Evolutionary conservation across 2,113 vertebrate genomes (phyloP), one percentile per base, ranked within the genome.

Genomic region (Cygnus buccinator): DNA sequence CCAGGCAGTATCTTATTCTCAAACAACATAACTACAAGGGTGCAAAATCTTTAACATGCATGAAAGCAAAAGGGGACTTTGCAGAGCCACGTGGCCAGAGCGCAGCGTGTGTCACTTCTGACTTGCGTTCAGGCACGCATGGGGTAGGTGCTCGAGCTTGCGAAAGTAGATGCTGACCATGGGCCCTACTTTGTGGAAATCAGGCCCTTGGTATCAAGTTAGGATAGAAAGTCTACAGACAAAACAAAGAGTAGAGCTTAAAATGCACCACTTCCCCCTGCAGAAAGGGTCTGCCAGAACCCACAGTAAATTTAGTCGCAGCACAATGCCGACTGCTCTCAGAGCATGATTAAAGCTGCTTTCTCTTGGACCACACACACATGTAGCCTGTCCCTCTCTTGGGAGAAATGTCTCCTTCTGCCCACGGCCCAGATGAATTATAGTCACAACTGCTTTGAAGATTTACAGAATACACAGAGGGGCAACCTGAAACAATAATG

Each of bases 291-390:
- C 95, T 94, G 79, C 77, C 85, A 95, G 93, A 90, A 88, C 91
- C 77, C 91, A 87, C 76, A 90, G 94, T 96, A 96, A 95, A 91
- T 94, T 96, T 94, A 96, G 92, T 97, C 87, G 91, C 87, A 93
- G 89, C 81, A 94, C 90, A 97, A 95, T 95, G 95, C 91, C 74
- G 94, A 44, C 95, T 97, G 93, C 94, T 94, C 91, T 92, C 92
- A 88, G 89, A 1, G 2, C 37, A 35, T 94, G 92, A 96, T 96
- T 97, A 94, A 96, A 97, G 91, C 89, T 93, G 74, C 81, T 95
- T 94, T 96, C 91, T 62, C 77, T 85, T 55, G 78, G 96, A 97
- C 96, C 96, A 97, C 95, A 97, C 96, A 97, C 94, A 82, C 92
- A 93, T 87, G 78, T 70, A 89, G 67, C 62, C 91, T 95, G 91